A percentile compares a stretch with the other conserved stretches of the same genome.
phyloP scores from a whole-genome alignment of 2,797 vertebrate species.

The Eidolon dupreanum region DNA sequence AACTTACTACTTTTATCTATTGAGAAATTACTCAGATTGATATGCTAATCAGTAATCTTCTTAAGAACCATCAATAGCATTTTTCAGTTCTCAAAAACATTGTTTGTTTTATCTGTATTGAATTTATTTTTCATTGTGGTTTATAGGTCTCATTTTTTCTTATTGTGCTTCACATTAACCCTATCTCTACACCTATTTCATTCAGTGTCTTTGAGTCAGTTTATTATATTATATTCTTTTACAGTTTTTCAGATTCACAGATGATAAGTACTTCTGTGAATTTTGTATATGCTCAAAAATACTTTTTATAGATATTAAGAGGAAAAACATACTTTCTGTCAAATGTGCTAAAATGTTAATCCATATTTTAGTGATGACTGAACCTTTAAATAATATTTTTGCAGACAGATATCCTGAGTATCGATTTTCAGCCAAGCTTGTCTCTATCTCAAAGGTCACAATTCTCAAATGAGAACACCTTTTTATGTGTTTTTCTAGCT shows the following conservation, averaged over 20 bases:
- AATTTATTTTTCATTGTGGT: background rate
- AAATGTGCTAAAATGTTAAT: slow-evolving; percentile 39
- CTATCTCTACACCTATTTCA: background rate
- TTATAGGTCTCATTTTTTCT: background rate
- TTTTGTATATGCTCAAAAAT: background rate
- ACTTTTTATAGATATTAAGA: slow-evolving; percentile 15
- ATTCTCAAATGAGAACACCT: slow-evolving; percentile 18
- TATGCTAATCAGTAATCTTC: background rate
- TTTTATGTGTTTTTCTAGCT: slow-evolving; percentile 13
- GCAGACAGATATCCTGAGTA: slow-evolving; percentile 24
- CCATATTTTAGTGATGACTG: slow-evolving; percentile 9
- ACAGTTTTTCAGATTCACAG: background rate
- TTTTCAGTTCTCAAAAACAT: background rate
- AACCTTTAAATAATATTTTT: slow-evolving; percentile 17
- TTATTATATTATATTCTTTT: background rate
- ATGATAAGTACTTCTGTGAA: background rate
- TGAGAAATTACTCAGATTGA: background rate
- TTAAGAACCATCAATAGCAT: background rate
- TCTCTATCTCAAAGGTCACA: slow-evolving; percentile 61
- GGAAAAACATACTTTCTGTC: background rate
- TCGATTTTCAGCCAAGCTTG: slow-evolving; percentile 69
- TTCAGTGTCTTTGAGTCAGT: background rate
- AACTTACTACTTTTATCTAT: background rate
- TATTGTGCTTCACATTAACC: background rate
- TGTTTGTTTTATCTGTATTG: background rate